These are phyloP conservation scores for Galaxias olidus DNA, from an alignment of 2,797 vertebrate genomes.

Conservation along the genomic window DNA sequence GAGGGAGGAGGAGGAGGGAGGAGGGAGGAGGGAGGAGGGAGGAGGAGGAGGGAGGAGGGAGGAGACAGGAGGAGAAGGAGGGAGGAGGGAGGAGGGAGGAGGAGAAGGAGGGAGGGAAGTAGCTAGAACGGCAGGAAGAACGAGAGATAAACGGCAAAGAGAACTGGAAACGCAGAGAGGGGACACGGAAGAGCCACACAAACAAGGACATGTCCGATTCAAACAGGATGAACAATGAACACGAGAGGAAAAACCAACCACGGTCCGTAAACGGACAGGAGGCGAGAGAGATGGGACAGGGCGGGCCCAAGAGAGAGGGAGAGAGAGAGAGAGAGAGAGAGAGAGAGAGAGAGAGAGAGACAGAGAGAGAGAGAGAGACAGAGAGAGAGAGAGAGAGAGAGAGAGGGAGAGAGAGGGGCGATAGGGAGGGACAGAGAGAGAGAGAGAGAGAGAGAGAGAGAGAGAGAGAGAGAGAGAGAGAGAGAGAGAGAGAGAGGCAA, in stretches of 20 bases:
- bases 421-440: too few relatives aligned
- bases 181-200: too few relatives aligned
- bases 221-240: slow-evolving; percentile 1
- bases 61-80: slow-evolving; percentile 7
- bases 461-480: neutral
- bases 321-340: neutral
- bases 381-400: neutral
- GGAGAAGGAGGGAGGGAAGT: slow-evolving; percentile 30
- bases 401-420: neutral
- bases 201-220: too few relatives aligned
- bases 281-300: slow-evolving; percentile 37
- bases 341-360: too few relatives aligned
- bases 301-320: slow-evolving; percentile 43
- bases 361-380: too few relatives aligned
- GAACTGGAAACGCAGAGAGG: too few relatives aligned
- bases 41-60: slow-evolving; percentile 20
- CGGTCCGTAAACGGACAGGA: neutral
- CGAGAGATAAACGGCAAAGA: too few relatives aligned
- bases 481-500: slow-evolving; percentile 12
- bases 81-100: slow-evolving; percentile 23
- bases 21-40: neutral
- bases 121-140: neutral
- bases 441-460: neutral
- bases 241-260: slow-evolving; percentile 30
- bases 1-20: too few relatives aligned